Evolutionary conservation across 2,113 vertebrate genomes (phyloP).

Genomic region (Halichoeres trimaculatus): DNA sequence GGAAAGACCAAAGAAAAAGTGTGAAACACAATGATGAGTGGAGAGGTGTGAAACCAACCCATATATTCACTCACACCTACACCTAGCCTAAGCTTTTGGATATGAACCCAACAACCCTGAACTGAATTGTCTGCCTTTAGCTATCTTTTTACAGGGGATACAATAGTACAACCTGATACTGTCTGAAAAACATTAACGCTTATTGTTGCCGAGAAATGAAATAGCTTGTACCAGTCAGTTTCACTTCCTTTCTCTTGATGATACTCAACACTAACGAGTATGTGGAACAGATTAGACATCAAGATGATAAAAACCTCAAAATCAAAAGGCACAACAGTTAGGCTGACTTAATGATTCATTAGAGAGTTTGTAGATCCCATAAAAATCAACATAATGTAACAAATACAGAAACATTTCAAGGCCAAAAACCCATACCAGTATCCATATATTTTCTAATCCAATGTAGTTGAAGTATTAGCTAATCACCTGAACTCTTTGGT

Average conservation of each 20-base stretch:
- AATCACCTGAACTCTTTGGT: too few relatives aligned
- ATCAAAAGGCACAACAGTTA: too few relatives aligned
- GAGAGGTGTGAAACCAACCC: conserved; percentile 27
- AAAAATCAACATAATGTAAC: too few relatives aligned
- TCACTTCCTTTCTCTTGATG: conserved; percentile 34
- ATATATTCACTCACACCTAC: conserved; percentile 11
- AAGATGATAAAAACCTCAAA: too few relatives aligned
- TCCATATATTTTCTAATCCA: too few relatives aligned
- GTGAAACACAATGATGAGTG: conserved; percentile 16
- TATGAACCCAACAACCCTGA: conserved; percentile 18
- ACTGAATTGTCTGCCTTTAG: conserved; percentile 32
- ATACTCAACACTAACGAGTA: neutral
- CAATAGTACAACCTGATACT: conserved; percentile 52
- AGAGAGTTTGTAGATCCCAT: too few relatives aligned
- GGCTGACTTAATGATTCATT: too few relatives aligned
- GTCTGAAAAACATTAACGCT: conserved; percentile 18
- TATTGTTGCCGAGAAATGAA: conserved; percentile 36
- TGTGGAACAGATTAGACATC: too few relatives aligned
- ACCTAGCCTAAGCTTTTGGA: conserved; percentile 5
- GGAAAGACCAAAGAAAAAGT: conserved; percentile 35
- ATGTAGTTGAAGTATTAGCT: too few relatives aligned
- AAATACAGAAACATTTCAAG: too few relatives aligned
- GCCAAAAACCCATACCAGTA: too few relatives aligned
- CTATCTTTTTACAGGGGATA: conserved; percentile 34
- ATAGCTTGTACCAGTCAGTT: conserved; percentile 14